These are phyloP conservation scores for Proctacanthus coquilletti DNA, from an alignment of 1,140 invertebrate species.

Conservation along the genomic window DNA sequence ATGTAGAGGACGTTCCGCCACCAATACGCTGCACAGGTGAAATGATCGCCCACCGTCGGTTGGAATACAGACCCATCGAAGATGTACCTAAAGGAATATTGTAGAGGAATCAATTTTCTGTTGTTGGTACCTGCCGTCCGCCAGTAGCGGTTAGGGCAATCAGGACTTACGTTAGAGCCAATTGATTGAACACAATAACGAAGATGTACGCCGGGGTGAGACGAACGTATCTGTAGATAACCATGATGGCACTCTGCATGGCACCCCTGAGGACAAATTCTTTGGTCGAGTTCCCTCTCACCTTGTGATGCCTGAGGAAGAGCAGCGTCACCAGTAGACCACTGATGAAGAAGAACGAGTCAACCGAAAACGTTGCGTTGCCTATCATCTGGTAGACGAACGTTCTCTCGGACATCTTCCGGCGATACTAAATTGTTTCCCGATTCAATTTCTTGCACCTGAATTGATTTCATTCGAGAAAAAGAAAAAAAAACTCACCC, in stretches of 20 bases:
- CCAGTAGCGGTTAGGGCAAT: too few species aligned
- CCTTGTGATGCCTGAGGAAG: conserved; percentile 41
- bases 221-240: conserved; percentile 52
- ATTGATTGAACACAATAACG: conserved; percentile 55
- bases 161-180: conserved; percentile 44
- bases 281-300: conserved; percentile 8
- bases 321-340: conserved; percentile 61
- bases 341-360: conserved; percentile 85
- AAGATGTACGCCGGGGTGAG: conserved; percentile 68
- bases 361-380: conserved; percentile 80
- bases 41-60: conserved; percentile 51
- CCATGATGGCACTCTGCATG: conserved; percentile 37
- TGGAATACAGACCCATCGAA: conserved; percentile 55
- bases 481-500: conserved; percentile 10
- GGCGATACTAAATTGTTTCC: conserved; percentile 39
- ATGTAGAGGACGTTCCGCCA: conserved; percentile 70
- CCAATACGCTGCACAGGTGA: conserved; percentile 62
- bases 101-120: not conserved
- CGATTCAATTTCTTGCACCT: too few species aligned
- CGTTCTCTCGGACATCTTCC: conserved; percentile 57
- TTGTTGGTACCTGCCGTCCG: too few species aligned
- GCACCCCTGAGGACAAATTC: conserved; percentile 28
- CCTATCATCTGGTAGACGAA: conserved; percentile 71
- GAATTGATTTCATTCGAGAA: not conserved
- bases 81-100: conserved; percentile 15